Evolutionary conservation across 2,113 vertebrate genomes (phyloP).

Genomic region (Epinephelus lanceolatus): DNA sequence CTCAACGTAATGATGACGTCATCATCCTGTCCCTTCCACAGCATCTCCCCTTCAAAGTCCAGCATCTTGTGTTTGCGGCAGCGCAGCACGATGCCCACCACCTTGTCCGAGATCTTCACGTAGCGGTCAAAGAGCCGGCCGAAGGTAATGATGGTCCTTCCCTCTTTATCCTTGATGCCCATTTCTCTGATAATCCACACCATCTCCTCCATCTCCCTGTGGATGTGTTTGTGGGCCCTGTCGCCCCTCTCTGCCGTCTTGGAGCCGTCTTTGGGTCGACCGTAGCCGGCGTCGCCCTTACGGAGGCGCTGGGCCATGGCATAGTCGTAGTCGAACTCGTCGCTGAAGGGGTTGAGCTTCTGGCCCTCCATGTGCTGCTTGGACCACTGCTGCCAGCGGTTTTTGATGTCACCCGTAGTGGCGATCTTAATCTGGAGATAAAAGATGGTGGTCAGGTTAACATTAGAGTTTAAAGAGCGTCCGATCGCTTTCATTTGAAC

Average conservation of each 20-base stretch:
- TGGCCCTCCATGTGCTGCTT: constrained; percentile 82
- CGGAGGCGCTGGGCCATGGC: constrained; percentile 85
- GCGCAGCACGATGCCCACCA: constrained; percentile 88
- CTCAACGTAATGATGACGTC: constrained; percentile 80
- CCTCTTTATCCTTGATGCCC: constrained; percentile 76
- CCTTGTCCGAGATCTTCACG: constrained; percentile 88
- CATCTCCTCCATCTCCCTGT: constrained; percentile 88
- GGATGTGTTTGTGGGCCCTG: constrained; percentile 84
- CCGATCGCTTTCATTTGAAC: neutral
- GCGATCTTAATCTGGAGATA: constrained; percentile 79
- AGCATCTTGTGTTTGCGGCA: constrained; percentile 88
- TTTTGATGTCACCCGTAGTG: constrained; percentile 80
- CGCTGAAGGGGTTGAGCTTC: constrained; percentile 89
- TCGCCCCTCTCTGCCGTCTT: constrained; percentile 85
- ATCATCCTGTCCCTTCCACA: constrained; percentile 88
- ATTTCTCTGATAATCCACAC: constrained; percentile 87
- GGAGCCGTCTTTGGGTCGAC: constrained; percentile 86
- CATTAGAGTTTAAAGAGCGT: neutral
- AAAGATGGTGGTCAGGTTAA: neutral
- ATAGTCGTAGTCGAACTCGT: constrained; percentile 85
- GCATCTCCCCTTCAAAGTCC: constrained; percentile 88
- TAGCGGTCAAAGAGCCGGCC: constrained; percentile 87
- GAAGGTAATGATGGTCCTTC: constrained; percentile 75
- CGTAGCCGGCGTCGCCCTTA: constrained; percentile 86
- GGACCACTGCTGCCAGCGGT: constrained; percentile 86